phyloP scores from a whole-genome alignment of 2,113 vertebrate species.

The Cephalopterus ornatus region DNA sequence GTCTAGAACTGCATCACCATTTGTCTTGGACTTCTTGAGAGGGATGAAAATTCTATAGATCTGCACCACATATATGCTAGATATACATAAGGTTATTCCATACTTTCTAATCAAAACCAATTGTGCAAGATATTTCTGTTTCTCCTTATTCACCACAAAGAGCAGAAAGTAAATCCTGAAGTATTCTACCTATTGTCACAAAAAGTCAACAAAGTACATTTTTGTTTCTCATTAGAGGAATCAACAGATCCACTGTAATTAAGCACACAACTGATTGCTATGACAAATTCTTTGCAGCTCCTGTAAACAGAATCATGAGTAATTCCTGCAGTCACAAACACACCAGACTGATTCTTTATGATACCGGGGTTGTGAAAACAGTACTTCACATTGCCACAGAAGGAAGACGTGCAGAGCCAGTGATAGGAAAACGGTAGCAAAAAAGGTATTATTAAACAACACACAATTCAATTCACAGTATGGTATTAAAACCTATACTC shows the following conservation, averaged over 20 bases:
- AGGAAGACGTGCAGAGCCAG: not conserved
- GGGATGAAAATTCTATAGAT: not conserved
- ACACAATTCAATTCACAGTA: not conserved
- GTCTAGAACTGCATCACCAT: not conserved
- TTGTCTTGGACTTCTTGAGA: not conserved
- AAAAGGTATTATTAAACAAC: not conserved
- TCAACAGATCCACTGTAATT: not conserved
- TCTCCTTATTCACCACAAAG: not conserved
- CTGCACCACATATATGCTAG: not conserved
- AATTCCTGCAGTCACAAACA: not conserved
- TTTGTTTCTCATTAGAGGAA: not conserved
- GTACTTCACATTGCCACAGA: not conserved
- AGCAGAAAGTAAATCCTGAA: not conserved
- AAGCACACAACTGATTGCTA: not conserved
- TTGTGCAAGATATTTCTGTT: not conserved
- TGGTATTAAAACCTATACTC: not conserved
- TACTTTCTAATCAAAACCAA: not conserved
- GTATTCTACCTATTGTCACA: not conserved
- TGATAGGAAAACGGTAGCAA: not conserved
- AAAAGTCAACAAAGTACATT: not conserved
- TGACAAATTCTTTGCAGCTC: not conserved
- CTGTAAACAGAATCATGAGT: not conserved
- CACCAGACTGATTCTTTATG: not conserved
- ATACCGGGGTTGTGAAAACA: not conserved
- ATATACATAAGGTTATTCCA: not conserved